Conservation (phyloP, 1,140 invertebrate species). For the Orius insidiosus region DNA sequence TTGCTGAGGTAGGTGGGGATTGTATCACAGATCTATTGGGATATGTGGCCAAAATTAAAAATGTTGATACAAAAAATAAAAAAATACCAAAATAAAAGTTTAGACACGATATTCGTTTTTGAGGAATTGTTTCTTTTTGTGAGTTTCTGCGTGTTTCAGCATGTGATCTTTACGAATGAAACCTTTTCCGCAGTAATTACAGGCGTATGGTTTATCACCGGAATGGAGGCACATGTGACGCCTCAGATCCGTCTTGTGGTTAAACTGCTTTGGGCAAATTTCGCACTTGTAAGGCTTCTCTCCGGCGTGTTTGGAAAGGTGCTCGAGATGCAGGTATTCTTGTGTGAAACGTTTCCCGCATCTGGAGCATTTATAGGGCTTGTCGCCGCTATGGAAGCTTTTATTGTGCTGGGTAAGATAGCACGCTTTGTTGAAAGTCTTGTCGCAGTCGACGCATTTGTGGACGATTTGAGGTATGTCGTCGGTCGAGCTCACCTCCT, state of each 20-base stretch:
- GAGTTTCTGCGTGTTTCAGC: constrained; percentile 80
- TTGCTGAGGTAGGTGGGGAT: constrained; percentile 9
- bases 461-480: constrained; percentile 8
- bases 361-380: constrained; percentile 64
- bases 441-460: constrained; percentile 67
- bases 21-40: constrained; percentile 11
- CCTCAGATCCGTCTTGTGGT: constrained; percentile 79
- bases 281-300: constrained; percentile 81
- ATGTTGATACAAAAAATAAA: too few relatives aligned
- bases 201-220: constrained; percentile 55
- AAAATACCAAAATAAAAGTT: neutral
- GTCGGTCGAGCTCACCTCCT: constrained; percentile 10
- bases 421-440: constrained; percentile 68
- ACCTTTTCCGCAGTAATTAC: constrained; percentile 65
- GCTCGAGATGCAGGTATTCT: constrained; percentile 44
- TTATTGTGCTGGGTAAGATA: constrained; percentile 81
- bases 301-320: constrained; percentile 56
- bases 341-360: constrained; percentile 69
- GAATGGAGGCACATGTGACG: constrained; percentile 72
- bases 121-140: constrained; percentile 32
- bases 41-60: constrained; percentile 2
- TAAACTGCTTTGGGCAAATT: constrained; percentile 73
- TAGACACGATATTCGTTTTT: constrained; percentile 4
- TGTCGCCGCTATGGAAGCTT: constrained; percentile 69
- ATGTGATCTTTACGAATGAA: constrained; percentile 88